Percentiles rank a stretch among this genome's conserved stretches.
Conservation (phyloP, 2,888 invertebrate species). For the Hypomecis atomaria region DNA sequence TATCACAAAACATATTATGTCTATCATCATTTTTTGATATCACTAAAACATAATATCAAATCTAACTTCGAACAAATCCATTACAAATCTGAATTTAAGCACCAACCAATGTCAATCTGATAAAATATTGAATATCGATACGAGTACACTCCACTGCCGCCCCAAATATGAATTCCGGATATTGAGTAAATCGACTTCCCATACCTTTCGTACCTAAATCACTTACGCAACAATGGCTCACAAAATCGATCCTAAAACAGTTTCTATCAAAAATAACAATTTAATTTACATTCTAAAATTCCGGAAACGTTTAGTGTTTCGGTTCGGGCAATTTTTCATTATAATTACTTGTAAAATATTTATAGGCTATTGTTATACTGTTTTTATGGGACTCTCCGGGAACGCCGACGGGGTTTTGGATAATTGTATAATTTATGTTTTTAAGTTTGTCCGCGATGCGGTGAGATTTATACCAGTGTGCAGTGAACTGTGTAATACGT, state of each 20-base stretch:
- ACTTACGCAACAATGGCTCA: constrained; percentile 53
- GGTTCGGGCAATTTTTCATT: constrained; percentile 67
- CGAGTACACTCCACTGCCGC: constrained; percentile 20
- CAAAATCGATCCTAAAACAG: constrained; percentile 56
- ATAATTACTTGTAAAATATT: constrained; percentile 80
- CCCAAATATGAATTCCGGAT: constrained; percentile 31
- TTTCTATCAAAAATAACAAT: constrained; percentile 53
- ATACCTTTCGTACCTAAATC: constrained; percentile 25
- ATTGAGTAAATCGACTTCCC: constrained; percentile 37
- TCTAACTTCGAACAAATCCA: constrained; percentile 1
- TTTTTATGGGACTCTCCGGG: constrained; percentile 62
- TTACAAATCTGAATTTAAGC: background rate
- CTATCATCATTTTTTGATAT: too few relatives aligned
- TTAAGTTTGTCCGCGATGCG: constrained; percentile 62
- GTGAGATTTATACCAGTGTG: constrained; percentile 52
- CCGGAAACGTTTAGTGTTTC: constrained; percentile 72
- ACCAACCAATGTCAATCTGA: constrained; percentile 1
- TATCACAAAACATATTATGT: too few relatives aligned
- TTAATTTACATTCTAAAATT: constrained; percentile 61
- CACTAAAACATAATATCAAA: background rate
- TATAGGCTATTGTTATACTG: constrained; percentile 73
- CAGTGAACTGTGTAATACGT: constrained; percentile 40
- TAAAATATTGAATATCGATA: constrained; percentile 20
- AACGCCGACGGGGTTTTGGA: constrained; percentile 47
- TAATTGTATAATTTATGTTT: constrained; percentile 70